Evolutionary conservation across 2,888 invertebrate genomes (phyloP).

Genomic region (Stenoptilia bipunctidactyla): DNA sequence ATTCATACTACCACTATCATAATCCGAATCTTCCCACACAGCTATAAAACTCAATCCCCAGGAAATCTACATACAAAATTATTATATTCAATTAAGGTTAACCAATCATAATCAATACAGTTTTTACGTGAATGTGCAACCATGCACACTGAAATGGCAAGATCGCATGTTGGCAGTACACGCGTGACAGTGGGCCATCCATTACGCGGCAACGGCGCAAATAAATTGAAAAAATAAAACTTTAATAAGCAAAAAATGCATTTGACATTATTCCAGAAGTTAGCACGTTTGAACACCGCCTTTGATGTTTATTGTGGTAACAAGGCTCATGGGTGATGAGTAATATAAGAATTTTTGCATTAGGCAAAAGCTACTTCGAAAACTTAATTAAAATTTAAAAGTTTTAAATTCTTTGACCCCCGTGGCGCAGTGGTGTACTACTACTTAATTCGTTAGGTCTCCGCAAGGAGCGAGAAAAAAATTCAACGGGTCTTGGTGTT

Average conservation of each 20-base stretch:
- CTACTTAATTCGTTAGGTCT: no score
- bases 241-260: background rate
- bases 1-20: no score
- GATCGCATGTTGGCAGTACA: constrained; percentile 34
- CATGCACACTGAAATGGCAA: constrained; percentile 29
- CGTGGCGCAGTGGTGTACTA: no score
- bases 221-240: constrained; percentile 17
- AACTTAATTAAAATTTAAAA: no score
- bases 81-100: background rate
- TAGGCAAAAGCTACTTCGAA: no score
- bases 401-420: no score
- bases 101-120: constrained; percentile 3
- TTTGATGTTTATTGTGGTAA: constrained; percentile 1
- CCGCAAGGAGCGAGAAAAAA: no score
- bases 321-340: constrained; percentile 1
- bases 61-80: background rate
- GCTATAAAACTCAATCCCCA: background rate
- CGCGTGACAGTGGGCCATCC: constrained; percentile 33
- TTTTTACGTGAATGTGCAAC: constrained; percentile 14
- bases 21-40: background rate
- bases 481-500: no score
- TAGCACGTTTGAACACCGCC: background rate
- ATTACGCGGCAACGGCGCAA: constrained; percentile 25
- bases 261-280: background rate
- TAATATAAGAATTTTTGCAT: no score